Evolutionary conservation across 2,888 invertebrate species (phyloP), one percentile per base, ranked within the genome.

Genomic region (Neoscelio sp.): DNA sequence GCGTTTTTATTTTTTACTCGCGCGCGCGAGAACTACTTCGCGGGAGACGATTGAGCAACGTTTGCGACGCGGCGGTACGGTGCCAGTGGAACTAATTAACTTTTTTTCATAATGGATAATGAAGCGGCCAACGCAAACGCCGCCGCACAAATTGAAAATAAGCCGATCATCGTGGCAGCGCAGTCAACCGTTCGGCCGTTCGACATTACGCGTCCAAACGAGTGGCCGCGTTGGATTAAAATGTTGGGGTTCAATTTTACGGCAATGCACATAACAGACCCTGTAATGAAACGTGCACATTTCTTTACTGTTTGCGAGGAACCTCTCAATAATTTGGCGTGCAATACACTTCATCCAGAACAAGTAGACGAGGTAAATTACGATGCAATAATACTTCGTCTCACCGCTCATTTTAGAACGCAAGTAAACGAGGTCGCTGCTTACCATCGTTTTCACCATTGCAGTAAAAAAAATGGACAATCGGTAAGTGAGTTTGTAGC

Each of bases 381-480:
- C 6, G 40, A 40, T 8, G 40, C 7, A 5, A 17, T 40, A 17
- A 40, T 40, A 8, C 1, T 1, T 1, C 13, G 7, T 6, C 17
- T 40, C 17, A 40, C 10, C 7, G 13, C 10, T 13, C 40, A 40
- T 40, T 40, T 40, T 17, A n/a, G 17, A 8, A 13, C 40, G 17
- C 40, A 40, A 15, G 40, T 40, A 1, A 33, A 35, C 20, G 35
- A 56, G 18, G 38, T 56, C 7, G 33, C 33, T 33, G 33, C 33
- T 1, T 33, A 33, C 12, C 33, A 33, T 12, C 33, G 33, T 12
- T 33, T 33, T 12, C 33, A 33, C 12, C 33, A 33, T 6, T 33
- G 33, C 10, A 12, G 2, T 12, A n/a, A 33, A 33, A 33, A 33
- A 10, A 12, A 2, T 2, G 33, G 33, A 33, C 33, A 8, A 10